Evolutionary conservation across 2,888 invertebrate genomes (phyloP), one percentile per base, ranked within the genome.

Genomic region (Dendrolimus pini): DNA sequence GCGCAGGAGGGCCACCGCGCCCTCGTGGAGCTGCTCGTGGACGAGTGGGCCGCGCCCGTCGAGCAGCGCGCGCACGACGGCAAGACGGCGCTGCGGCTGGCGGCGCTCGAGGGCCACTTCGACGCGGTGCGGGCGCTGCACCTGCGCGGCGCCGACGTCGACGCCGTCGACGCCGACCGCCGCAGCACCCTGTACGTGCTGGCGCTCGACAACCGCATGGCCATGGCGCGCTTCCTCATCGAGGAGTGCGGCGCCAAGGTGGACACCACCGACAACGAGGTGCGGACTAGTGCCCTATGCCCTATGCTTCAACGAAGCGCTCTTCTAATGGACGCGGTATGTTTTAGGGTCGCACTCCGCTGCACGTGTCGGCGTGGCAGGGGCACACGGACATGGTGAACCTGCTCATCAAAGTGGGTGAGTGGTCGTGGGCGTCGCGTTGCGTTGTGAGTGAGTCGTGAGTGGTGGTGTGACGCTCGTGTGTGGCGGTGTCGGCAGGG

Each of bases 321-420:
- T 30, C 3, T 30, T 30, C 6, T 30, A 30, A 30, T 6, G 0
- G 6, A 30, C 30, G 30, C 6, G 30, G 30, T 30, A 6, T 30
- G 54, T 71, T 72, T 0, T 75, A 94, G 94, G 97, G 97, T 18
- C 93, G 97, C 52, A 97, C 97, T 0, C 96, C 97, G 0, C 85
- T 98, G 10, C 97, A 97, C 78, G 97, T 97, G 1, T 96, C 96
- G 3, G 94, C 97, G 10, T 97, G 97, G 97, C 98, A 98, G 78
- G 98, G 98, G 0, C 98, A 99, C 76, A 93, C 94, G 0, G 97
- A 98, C 64, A 97, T 98, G 96, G 98, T 98, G 0, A 95, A 95
- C 62, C 83, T 97, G 42, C 89, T 98, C 41, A 92, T 98, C 56
- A 93, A 93, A 68, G 92, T 94, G 63, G 93, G 93, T 93, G 66